Evolutionary conservation across 2,797 vertebrate species (phyloP).

Genomic region (Scomberomorus guttatus): DNA sequence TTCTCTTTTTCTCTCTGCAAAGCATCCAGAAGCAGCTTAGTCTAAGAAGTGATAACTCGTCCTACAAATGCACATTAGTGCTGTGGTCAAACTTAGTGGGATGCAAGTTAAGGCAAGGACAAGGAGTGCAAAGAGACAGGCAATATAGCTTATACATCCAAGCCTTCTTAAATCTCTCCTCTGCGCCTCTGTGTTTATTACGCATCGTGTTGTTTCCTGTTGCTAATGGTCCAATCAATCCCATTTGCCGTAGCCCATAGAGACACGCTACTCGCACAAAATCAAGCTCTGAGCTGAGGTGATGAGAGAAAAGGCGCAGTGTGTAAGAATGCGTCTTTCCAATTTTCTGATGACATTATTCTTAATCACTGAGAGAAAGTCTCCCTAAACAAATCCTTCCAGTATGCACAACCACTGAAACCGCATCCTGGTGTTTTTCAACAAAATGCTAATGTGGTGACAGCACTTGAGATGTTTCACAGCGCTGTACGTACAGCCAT

Average conservation of each 20-base stretch:
- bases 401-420: slow-evolving; percentile 51
- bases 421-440: slow-evolving; percentile 74
- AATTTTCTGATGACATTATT: slow-evolving; percentile 65
- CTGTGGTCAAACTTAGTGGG: slow-evolving; percentile 25
- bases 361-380: slow-evolving; percentile 68
- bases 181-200: slow-evolving; percentile 51
- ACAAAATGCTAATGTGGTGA: slow-evolving; percentile 66
- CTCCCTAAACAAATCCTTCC: slow-evolving; percentile 66
- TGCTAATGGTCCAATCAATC: slow-evolving; percentile 49
- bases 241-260: slow-evolving; percentile 39
- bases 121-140: slow-evolving; percentile 15
- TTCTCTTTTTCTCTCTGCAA: background rate
- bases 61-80: slow-evolving; percentile 15
- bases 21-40: slow-evolving; percentile 10
- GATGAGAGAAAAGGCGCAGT: slow-evolving; percentile 60
- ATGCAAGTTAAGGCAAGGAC: slow-evolving; percentile 18
- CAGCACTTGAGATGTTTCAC: slow-evolving; percentile 41
- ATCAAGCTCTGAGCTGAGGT: slow-evolving; percentile 47
- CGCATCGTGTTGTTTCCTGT: slow-evolving; percentile 59
- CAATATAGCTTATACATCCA: slow-evolving; percentile 22
- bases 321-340: slow-evolving; percentile 43
- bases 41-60: slow-evolving; percentile 15
- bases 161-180: slow-evolving; percentile 26
- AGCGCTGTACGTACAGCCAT: background rate
- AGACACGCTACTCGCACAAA: slow-evolving; percentile 31